Base-by-base conservation (phyloP, 2,113 vertebrate species). In the Cacatua alba region DNA sequence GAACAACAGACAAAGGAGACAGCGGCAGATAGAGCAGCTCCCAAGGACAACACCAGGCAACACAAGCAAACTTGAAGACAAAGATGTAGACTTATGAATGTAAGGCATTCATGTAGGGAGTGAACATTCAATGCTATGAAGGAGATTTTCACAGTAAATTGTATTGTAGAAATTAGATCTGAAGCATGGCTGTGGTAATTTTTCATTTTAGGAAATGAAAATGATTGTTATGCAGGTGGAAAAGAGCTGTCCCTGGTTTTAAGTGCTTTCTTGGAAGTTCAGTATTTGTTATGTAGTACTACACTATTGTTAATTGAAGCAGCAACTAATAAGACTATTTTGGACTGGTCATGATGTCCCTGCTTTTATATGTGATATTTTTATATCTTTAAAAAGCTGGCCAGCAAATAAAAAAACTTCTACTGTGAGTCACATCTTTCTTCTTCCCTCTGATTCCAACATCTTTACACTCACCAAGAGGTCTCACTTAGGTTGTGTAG, bases 1-100 rank as follows among this genome's bases (percentile, higher is more conserved):
- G 79, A 95, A 97, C 95, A 95, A 89, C 44, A 79, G 76, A 97
- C 96, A 97, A 97, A 96, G 92, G 97, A 92, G 96, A 96, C 20
- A 16, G 95, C 18, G 8, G 76, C 62, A 83, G 86, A 76, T 29
- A 84, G 95, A 92, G 85, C 90, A 87, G 94, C 84, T 90, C 44
- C 51, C 59, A 44, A 51, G 69, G 79, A 93, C 81, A 69, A 3
- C 69, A 90, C 29, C 26, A 76, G 86, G 48, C 92, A 80, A 48
- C 77, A 49, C 21, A 70, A 89, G 86, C 64, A 90, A 94, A 71
- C 93, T 78, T 78, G 69, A 79, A 59, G 69, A 91, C 86, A 94
- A 94, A 95, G 92, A 62, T 6, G 0, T 11, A 55, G 63, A 83
- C 18, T 65, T 84, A 35, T 57, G 57, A 92, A 95, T 89, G 76